Evolutionary conservation across 92 coral and sea anemone genomes (phyloP).

Genomic region (Epizoanthus scotinus): DNA sequence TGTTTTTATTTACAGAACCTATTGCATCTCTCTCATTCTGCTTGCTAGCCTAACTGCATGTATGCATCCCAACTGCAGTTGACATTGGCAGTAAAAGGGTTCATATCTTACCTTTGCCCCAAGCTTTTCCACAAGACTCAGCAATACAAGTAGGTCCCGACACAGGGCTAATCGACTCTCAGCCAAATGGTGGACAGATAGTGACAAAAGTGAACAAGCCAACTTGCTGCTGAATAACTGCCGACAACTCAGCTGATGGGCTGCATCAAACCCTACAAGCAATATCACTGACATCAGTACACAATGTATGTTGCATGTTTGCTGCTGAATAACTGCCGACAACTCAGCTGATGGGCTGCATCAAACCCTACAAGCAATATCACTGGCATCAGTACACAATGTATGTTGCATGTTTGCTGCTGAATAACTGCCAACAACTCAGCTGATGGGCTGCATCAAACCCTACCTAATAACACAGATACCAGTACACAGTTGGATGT

Average conservation of each 20-base stretch:
- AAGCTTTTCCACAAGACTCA: constrained; percentile 73
- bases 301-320: constrained; percentile 3
- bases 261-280: constrained; percentile 37
- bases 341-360: constrained; percentile 54
- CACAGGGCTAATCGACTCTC: constrained; percentile 75
- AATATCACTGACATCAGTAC: not conserved
- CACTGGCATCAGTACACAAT: not conserved
- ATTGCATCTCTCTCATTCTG: too few species aligned
- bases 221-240: constrained; percentile 75
- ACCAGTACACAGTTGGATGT: not conserved
- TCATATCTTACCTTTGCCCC: constrained; percentile 62
- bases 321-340: constrained; percentile 74
- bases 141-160: constrained; percentile 78
- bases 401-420: constrained; percentile 55
- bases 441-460: constrained; percentile 55
- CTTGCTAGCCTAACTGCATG: too few species aligned
- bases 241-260: constrained; percentile 59
- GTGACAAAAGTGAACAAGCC: constrained; percentile 57
- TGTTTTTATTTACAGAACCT: too few species aligned
- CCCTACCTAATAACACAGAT: not conserved
- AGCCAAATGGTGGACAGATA: constrained; percentile 71
- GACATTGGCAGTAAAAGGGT: too few species aligned
- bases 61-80: too few species aligned
- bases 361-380: constrained; percentile 33
- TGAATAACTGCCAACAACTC: constrained; percentile 66